A percentile compares a stretch with the other conserved stretches of the same genome.
Conservation (phyloP, 1,140 invertebrate genomes). For the Rhysida immarginata region DNA sequence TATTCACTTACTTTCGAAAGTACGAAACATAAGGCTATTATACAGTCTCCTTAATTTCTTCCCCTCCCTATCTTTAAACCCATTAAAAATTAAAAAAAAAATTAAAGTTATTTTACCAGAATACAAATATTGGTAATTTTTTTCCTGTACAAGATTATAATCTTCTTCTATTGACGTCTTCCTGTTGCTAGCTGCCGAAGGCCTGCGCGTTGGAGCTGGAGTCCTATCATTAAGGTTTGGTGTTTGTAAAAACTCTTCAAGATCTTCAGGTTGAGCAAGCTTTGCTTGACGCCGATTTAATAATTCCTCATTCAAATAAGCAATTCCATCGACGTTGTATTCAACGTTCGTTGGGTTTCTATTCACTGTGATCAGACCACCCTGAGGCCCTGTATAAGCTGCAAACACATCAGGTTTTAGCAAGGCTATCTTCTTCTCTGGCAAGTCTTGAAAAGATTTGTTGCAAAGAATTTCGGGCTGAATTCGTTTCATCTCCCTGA, state of each 20-base stretch:
- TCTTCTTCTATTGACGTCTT: slow-evolving; percentile 1
- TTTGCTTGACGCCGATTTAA: neutral
- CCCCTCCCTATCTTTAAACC: no score
- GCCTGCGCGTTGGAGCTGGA: slow-evolving; percentile 9
- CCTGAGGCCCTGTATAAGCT: slow-evolving; percentile 57
- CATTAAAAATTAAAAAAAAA: no score
- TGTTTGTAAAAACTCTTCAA: slow-evolving; percentile 8
- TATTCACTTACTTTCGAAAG: no score
- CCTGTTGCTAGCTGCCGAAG: slow-evolving; percentile 3
- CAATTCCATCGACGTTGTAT: slow-evolving; percentile 49
- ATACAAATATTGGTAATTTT: slow-evolving; percentile 5
- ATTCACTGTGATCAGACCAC: slow-evolving; percentile 55
- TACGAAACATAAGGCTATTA: no score
- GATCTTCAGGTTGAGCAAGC: slow-evolving; percentile 7
- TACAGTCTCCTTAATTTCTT: no score
- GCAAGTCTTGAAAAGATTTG: slow-evolving; percentile 25
- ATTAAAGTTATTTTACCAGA: no score
- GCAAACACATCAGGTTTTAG: slow-evolving; percentile 36
- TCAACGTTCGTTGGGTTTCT: slow-evolving; percentile 38
- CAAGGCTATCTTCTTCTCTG: slow-evolving; percentile 39
- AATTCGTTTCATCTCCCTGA: slow-evolving; percentile 20
- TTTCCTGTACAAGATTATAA: slow-evolving; percentile 3
- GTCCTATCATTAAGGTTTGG: neutral
- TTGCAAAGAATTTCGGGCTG: slow-evolving; percentile 27
- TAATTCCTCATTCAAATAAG: slow-evolving; percentile 45